Evolutionary conservation across 2,797 vertebrate species (phyloP).

Genomic region (Cynopterus sphinx): DNA sequence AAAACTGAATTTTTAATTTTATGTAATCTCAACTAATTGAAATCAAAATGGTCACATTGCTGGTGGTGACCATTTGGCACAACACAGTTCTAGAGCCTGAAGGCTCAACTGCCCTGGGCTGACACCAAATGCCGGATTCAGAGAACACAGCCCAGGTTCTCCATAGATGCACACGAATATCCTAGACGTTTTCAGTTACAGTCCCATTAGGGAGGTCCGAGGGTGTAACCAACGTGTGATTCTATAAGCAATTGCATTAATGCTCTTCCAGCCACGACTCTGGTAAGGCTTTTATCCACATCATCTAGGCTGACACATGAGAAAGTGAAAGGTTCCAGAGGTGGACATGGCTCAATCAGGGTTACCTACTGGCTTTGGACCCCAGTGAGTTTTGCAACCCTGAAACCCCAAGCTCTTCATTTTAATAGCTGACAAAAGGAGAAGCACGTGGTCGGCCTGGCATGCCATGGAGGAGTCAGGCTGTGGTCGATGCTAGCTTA

Average conservation of each 20-base stretch:
- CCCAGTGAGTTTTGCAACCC: background rate
- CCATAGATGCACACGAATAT: background rate
- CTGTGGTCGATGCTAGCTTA: background rate
- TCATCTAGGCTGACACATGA: background rate
- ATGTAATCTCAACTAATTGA: background rate
- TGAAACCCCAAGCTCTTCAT: background rate
- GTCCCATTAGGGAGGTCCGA: fast-evolving
- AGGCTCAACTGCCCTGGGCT: background rate
- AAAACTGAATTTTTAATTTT: background rate
- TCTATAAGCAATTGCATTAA: fast-evolving
- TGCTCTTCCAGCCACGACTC: background rate
- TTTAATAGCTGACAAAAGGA: background rate
- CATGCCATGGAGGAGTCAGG: fast-evolving
- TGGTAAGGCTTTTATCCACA: background rate
- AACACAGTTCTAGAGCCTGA: background rate
- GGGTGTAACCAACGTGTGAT: background rate
- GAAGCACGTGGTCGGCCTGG: fast-evolving
- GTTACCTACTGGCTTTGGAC: background rate
- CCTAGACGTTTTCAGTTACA: background rate
- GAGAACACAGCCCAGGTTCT: background rate
- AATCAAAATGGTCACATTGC: background rate
- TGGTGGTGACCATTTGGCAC: background rate
- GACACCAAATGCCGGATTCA: background rate
- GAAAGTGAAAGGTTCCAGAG: background rate
- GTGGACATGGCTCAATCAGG: background rate